These are phyloP conservation scores for Poecilia wingei DNA, from an alignment of 2,797 vertebrate genomes.

Conservation along the genomic window DNA sequence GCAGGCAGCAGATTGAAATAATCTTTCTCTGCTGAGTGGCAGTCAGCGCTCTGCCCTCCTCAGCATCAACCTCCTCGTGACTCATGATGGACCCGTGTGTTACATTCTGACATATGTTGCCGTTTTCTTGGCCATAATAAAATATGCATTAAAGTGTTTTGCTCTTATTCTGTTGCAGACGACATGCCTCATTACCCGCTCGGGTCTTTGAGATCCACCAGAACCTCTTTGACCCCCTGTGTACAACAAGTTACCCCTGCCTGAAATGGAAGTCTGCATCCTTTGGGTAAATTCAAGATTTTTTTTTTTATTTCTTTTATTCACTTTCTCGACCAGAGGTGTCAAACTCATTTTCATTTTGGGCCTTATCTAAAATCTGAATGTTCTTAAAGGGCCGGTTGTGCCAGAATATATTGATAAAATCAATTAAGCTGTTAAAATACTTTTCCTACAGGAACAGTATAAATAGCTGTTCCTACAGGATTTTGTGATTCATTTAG, in stretches of 20 bases:
- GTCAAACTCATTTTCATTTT: no score
- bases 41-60: constrained; percentile 1
- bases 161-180: constrained; percentile 71
- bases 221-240: constrained; percentile 69
- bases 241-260: constrained; percentile 81
- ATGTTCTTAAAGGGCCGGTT: no score
- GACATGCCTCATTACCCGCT: constrained; percentile 74
- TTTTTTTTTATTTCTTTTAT: constrained; percentile 39
- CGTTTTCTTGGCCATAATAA: constrained; percentile 11
- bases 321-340: background rate
- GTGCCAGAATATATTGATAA: no score
- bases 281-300: constrained; percentile 77
- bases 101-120: background rate
- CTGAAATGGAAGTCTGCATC: constrained; percentile 84
- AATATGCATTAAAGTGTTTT: constrained; percentile 44
- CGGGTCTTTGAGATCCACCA: constrained; percentile 77
- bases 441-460: no score
- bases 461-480: no score
- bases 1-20: constrained; percentile 42
- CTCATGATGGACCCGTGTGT: constrained; percentile 11
- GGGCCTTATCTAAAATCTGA: no score
- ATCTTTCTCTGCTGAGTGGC: constrained; percentile 48
- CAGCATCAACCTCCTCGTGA: background rate
- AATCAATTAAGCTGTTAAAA: no score
- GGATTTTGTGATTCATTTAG: no score